A percentile compares a stretch with the other conserved stretches of the same genome.
phyloP scores from a whole-genome alignment of 1,140 invertebrate species.

The Magallana angulata region DNA sequence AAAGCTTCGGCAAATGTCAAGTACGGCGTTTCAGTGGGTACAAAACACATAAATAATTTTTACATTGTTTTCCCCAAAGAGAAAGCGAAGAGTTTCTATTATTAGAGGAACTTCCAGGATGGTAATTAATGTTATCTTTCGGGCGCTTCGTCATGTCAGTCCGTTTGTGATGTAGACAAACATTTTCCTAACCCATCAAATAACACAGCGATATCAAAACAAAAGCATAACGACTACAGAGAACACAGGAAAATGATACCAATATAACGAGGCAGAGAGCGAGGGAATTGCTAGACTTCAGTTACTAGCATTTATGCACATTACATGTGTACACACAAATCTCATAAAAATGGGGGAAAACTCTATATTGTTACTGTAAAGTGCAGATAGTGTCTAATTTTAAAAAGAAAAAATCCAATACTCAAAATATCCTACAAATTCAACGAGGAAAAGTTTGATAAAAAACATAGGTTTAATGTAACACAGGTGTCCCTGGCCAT shows the following conservation, averaged over 20 bases:
- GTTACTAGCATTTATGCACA: neutral
- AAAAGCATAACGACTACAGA: neutral
- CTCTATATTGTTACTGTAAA: too few species aligned
- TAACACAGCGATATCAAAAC: constrained; percentile 26
- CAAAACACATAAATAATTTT: constrained; percentile 35
- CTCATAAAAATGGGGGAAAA: neutral
- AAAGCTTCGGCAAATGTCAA: constrained; percentile 27
- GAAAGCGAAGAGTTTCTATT: constrained; percentile 11
- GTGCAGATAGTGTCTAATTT: too few species aligned
- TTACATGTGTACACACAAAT: neutral
- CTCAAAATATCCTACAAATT: too few species aligned
- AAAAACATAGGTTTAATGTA: too few species aligned
- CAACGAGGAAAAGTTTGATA: too few species aligned
- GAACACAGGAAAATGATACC: neutral
- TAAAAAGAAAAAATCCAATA: too few species aligned
- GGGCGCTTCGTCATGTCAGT: constrained; percentile 25
- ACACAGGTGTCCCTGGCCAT: too few species aligned
- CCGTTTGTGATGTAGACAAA: constrained; percentile 35
- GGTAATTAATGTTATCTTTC: constrained; percentile 38
- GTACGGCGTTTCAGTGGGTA: neutral
- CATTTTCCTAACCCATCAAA: constrained; percentile 35
- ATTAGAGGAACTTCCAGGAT: constrained; percentile 23
- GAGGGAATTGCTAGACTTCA: neutral
- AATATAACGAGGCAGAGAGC: neutral
- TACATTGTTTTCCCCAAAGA: constrained; percentile 10